Evolutionary conservation across 2,888 invertebrate genomes (phyloP).

Genomic region (Drosophila fungiperda): DNA sequence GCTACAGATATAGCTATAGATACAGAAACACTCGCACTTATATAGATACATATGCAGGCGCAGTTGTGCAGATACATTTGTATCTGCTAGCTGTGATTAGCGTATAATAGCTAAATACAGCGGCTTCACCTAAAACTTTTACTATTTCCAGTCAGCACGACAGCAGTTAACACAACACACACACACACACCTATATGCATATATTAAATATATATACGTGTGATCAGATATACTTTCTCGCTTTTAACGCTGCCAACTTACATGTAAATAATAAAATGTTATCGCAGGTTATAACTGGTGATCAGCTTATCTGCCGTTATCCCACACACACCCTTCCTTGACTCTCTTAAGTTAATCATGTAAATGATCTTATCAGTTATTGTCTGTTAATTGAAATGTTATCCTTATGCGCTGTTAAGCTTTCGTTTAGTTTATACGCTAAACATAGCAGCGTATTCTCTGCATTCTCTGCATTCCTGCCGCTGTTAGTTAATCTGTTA

Average conservation of each 20-base stretch:
- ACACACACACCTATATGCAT: background rate
- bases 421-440: background rate
- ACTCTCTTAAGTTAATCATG: background rate
- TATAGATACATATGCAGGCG: constrained; percentile 4
- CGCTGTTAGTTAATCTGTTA: background rate
- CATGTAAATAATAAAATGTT: background rate
- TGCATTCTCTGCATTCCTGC: background rate
- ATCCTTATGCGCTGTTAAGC: background rate
- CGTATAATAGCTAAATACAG: constrained; percentile 38
- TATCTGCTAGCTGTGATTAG: constrained; percentile 43
- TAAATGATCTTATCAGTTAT: background rate
- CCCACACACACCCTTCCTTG: background rate
- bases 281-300: background rate
- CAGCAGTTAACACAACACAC: constrained; percentile 7
- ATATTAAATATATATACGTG: background rate
- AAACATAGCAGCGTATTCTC: background rate
- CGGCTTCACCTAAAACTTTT: constrained; percentile 39
- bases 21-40: background rate
- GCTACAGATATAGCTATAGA: background rate
- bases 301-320: background rate
- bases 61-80: constrained; percentile 17
- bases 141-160: constrained; percentile 1
- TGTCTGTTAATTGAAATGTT: background rate
- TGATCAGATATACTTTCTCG: background rate
- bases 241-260: background rate